These are phyloP conservation scores for Diacarnus erythraeanus DNA, from an alignment of 37 sponge, comb jelly and placozoan genomes.

Conservation along the genomic window DNA sequence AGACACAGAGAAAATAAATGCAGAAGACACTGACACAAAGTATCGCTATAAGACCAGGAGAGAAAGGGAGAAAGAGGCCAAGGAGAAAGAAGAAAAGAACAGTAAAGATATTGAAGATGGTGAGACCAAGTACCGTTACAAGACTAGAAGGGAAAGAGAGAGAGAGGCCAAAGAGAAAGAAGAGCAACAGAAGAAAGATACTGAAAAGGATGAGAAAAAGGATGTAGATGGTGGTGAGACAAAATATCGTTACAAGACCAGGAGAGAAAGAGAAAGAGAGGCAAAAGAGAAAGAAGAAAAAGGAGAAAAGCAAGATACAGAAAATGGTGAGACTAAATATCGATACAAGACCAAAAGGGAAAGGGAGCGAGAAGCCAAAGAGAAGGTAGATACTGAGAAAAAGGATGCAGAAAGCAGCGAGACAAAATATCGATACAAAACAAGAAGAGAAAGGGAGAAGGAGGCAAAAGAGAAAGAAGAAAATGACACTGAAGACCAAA, in stretches of 20 bases:
- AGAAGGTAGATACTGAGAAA: background rate
- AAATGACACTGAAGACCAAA: background rate
- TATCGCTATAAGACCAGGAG: slow-evolving; percentile 5
- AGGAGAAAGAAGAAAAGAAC: slow-evolving; percentile 13
- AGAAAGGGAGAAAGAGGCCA: background rate
- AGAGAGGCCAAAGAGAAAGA: slow-evolving; percentile 7
- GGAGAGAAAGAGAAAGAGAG: background rate
- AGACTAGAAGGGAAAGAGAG: slow-evolving; percentile 3
- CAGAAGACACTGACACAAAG: background rate
- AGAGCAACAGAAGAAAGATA: slow-evolving; percentile 5
- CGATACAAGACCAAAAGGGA: slow-evolving; percentile 14
- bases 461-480: background rate
- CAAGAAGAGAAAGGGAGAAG: slow-evolving; percentile 2
- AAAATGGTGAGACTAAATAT: background rate
- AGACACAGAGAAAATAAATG: background rate
- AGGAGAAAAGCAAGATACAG: background rate
- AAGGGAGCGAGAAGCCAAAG: slow-evolving; percentile 3
- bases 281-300: slow-evolving; percentile 17
- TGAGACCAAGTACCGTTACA: background rate
- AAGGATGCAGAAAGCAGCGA: background rate
- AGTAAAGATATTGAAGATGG: background rate
- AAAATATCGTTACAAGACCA: slow-evolving; percentile 4
- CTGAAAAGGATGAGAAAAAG: background rate
- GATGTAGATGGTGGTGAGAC: background rate
- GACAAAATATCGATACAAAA: background rate